Conservation (phyloP, 2,888 invertebrate species). For the Drosophila histrio region DNA sequence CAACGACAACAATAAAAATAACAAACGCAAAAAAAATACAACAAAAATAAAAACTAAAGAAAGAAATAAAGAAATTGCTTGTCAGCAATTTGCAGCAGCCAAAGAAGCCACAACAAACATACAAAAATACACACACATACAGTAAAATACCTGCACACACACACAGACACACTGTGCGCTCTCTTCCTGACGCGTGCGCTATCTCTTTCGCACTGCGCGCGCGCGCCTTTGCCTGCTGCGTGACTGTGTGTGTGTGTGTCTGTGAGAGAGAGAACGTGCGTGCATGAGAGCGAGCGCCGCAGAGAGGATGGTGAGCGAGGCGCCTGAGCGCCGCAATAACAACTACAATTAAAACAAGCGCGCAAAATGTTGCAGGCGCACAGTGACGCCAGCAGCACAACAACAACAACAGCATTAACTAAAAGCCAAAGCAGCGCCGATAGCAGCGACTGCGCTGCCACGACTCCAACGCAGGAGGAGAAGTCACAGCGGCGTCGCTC, state of each 20-base stretch:
- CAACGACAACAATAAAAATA: constrained; percentile 28
- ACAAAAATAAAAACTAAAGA: constrained; percentile 6
- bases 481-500: constrained; percentile 88
- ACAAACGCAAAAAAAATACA: constrained; percentile 31
- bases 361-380: constrained; percentile 75
- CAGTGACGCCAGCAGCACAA: constrained; percentile 55
- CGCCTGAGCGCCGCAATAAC: constrained; percentile 49
- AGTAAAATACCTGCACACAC: constrained; percentile 38
- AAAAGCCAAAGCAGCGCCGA: constrained; percentile 43
- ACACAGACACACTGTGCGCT: background rate
- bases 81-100: constrained; percentile 60
- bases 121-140: constrained; percentile 22
- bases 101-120: constrained; percentile 55
- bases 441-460: constrained; percentile 43
- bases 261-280: constrained; percentile 3
- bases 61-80: constrained; percentile 47
- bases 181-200: constrained; percentile 22
- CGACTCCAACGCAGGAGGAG: constrained; percentile 80
- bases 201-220: constrained; percentile 26
- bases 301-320: constrained; percentile 42
- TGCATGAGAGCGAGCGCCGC: background rate
- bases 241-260: constrained; percentile 6
- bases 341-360: constrained; percentile 55
- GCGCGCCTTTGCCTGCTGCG: constrained; percentile 8
- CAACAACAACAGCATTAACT: constrained; percentile 36